Evolutionary conservation across 2,888 invertebrate genomes (phyloP), one percentile per base, ranked within the genome.

Genomic region (Timema cristinae): DNA sequence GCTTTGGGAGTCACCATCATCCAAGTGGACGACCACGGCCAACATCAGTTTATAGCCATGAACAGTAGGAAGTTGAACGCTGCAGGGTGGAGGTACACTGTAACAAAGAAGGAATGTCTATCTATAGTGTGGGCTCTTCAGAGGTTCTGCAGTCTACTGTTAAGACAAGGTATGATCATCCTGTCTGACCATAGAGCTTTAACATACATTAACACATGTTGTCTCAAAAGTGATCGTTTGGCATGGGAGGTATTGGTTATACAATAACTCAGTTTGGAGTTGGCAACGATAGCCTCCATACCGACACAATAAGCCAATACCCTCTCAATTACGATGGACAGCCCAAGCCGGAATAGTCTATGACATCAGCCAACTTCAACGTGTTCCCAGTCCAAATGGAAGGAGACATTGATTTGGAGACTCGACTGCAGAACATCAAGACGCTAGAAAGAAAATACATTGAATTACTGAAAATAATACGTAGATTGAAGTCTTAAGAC

Each of bases 1-100:
- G 78, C 75, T 11, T 54, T 75, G 8, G 76, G 75, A 8, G 73
- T 73, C 0, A 72, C 73, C 4, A 54, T 74, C 8, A 67, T 56
- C 15, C 76, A 68, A 9, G 5, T 48, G 7, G 50, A 48, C 49
- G 67, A 67, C 10, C 6, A n/a, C 9, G 67, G 67, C 9, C 9
- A 67, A 7, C 9, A 48, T 5, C 8, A n/a, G 5, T 6, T 2
- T 15, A 0, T 67, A 5, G 5, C 67, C 51, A 50, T 67, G 9
- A 10, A 16, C 8, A 67, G 48, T 50, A 67, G 67, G 50, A 11
- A 5, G 10, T n/a, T 67, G 49, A 13, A 48, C 15, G 8, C n/a
- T 7, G 50, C 50, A 6, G 50, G 2, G 13, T 10, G 67, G n/a
- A 9, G 11, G 10, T 50, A 49, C 50, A 67, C 67, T 9, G 50